These are phyloP conservation scores for Zygaena filipendulae DNA, from an alignment of 2,888 invertebrate species.

Conservation along the genomic window DNA sequence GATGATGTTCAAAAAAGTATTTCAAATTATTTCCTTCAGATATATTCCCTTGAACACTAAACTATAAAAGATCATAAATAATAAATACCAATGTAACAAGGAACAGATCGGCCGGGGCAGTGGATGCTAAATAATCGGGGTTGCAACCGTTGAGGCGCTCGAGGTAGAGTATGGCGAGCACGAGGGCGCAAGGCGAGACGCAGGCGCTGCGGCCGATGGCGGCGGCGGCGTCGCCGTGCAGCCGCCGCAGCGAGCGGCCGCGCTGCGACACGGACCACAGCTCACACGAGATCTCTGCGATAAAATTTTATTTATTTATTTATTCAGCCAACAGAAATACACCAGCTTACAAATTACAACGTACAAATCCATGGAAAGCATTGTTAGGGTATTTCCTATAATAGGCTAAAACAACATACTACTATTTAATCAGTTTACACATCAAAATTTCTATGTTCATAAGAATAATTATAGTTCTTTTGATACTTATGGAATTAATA, in stretches of 20 bases:
- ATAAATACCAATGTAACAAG: slow-evolving; percentile 88
- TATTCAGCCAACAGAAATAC: too few species aligned
- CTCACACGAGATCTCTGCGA: slow-evolving; percentile 83
- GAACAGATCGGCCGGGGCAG: slow-evolving; percentile 92
- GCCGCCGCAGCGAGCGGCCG: slow-evolving; percentile 79
- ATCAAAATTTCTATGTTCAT: too few species aligned
- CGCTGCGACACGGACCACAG: slow-evolving; percentile 82
- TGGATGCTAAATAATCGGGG: slow-evolving; percentile 83
- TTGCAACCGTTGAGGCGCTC: slow-evolving; percentile 86
- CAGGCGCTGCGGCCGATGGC: slow-evolving; percentile 82
- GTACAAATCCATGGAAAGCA: too few species aligned
- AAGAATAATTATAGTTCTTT: too few species aligned
- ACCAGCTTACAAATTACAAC: too few species aligned
- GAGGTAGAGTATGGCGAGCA: slow-evolving; percentile 92
- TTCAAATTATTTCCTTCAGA: too few species aligned
- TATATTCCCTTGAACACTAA: too few species aligned
- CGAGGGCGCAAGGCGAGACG: slow-evolving; percentile 92
- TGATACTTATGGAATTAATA: too few species aligned
- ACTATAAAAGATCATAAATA: not conserved
- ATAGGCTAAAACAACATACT: too few species aligned
- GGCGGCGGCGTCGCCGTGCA: slow-evolving; percentile 82
- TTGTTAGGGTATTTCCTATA: too few species aligned
- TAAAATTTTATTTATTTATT: not conserved
- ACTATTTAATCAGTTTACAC: too few species aligned
- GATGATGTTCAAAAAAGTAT: too few species aligned